phyloP scores from a whole-genome alignment of 2,888 invertebrate species.

The Sepiola atlantica region DNA sequence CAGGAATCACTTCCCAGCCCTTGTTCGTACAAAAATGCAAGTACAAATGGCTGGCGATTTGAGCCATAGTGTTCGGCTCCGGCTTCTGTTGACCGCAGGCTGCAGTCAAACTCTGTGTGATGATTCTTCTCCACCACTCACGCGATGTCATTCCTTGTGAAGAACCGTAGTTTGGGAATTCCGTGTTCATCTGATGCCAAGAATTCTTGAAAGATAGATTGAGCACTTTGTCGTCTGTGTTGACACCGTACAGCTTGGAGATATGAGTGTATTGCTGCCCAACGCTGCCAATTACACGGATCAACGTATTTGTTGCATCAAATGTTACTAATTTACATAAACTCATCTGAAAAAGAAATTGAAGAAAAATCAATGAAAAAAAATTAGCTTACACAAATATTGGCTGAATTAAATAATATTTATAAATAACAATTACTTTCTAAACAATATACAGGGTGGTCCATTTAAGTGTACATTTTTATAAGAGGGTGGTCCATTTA shows the following conservation, averaged over 20 bases:
- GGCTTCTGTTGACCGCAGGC: conserved; percentile 57
- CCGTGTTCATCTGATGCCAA: conserved; percentile 80
- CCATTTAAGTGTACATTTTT: too few species aligned
- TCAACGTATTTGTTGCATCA: conserved; percentile 89
- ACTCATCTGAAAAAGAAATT: conserved; percentile 52
- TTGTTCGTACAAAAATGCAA: conserved; percentile 81
- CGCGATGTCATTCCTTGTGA: conserved; percentile 82
- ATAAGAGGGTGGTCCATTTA: too few species aligned
- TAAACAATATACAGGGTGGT: too few species aligned
- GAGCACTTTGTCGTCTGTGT: conserved; percentile 77
- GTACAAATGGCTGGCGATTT: conserved; percentile 71
- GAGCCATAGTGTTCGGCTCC: conserved; percentile 56
- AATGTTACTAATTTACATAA: conserved; percentile 81
- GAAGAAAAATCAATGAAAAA: background rate
- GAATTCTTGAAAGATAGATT: conserved; percentile 81
- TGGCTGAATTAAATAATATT: background rate
- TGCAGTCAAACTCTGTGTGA: conserved; percentile 80
- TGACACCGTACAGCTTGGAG: conserved; percentile 82
- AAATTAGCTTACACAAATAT: background rate
- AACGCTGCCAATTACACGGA: conserved; percentile 83
- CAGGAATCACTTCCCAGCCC: conserved; percentile 82
- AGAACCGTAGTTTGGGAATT: conserved; percentile 88
- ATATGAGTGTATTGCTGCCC: conserved; percentile 84
- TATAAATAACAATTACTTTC: background rate
- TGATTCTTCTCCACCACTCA: conserved; percentile 87